These are phyloP conservation scores for Gallinago stenura DNA, from an alignment of 2,797 vertebrate species.

Conservation along the genomic window DNA sequence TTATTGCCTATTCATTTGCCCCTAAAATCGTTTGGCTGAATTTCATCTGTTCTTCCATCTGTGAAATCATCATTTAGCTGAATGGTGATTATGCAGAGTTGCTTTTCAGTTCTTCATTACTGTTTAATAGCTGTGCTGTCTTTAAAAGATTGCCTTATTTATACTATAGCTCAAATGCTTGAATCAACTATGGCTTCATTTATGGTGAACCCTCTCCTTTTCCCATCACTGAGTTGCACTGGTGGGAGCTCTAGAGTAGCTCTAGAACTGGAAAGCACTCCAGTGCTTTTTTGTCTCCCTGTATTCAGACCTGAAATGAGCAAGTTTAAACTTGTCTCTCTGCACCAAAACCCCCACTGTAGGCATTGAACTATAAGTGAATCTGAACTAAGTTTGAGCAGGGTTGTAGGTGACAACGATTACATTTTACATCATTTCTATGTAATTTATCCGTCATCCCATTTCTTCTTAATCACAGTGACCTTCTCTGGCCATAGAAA, in stretches of 20 bases:
- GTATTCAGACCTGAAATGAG: not conserved
- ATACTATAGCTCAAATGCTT: conserved; percentile 34
- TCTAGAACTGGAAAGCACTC: not conserved
- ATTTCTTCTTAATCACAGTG: not conserved
- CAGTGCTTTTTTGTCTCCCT: not conserved
- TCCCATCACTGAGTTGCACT: not conserved
- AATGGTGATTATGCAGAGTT: conserved; percentile 71
- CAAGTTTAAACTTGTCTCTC: not conserved
- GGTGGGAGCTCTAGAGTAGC: not conserved
- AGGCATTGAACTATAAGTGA: not conserved
- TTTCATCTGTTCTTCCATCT: conserved; percentile 80
- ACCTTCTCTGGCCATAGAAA: not conserved
- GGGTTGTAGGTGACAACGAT: not conserved
- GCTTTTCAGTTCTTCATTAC: conserved; percentile 74
- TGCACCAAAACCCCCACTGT: not conserved
- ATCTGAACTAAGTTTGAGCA: not conserved
- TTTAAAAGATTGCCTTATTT: conserved; percentile 60
- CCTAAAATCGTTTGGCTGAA: conserved; percentile 72
- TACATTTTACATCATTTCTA: not conserved
- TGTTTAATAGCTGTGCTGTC: conserved; percentile 71
- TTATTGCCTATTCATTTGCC: conserved; percentile 73
- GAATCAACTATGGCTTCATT: not conserved
- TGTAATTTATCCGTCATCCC: not conserved
- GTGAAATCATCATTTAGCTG: conserved; percentile 78
- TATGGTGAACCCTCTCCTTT: not conserved